Evolutionary conservation across 2,797 vertebrate genomes (phyloP), one percentile per base, ranked within the genome.

Genomic region (Myotis planiceps): DNA sequence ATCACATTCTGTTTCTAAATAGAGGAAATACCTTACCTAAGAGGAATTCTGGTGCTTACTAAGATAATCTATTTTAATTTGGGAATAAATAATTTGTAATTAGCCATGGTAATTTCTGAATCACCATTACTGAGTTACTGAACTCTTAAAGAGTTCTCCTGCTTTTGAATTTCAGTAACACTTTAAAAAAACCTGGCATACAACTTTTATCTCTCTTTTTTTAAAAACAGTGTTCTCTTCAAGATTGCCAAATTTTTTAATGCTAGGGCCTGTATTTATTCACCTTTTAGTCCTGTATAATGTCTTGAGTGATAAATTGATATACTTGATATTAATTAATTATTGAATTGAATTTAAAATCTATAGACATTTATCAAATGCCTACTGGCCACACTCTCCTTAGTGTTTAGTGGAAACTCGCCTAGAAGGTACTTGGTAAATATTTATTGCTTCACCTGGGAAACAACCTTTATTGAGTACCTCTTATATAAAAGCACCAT

Each of bases 1-100:
- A 66, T 82, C 25, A 9, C 21, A 65, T 88, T 79, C 47, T 85
- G n/a, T 74, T 96, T 96, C 29, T 88, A 91, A 94, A 75, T 92
- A 39, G 72, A 72, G 29, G 82, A 8, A 75, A 9, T 63, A 71
- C 5, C 3, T 95, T 84, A 49, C 15, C 55, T 74, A 69, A 86
- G 18, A 69, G 75, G n/a, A 82, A 60, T 88, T 88, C 66, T 87
- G 27, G 9, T 81, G 42, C 45, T 79, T 23, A 69, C 39, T 91
- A 80, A 53, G 34, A 45, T 47, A 37, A 27, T 76, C 25, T 37
- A 53, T 78, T 82, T 95, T 90, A 82, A 72, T 32, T 23, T 29
- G 9, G 25, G 84, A 90, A 94, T 83, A 92, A 89, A 34, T 86
- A 83, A 37, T 75, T 94, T 34, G 39, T 83, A 75, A 49, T 51